Evolutionary conservation across 2,888 invertebrate species (phyloP).

Genomic region (Polyommatus iphigenia): DNA sequence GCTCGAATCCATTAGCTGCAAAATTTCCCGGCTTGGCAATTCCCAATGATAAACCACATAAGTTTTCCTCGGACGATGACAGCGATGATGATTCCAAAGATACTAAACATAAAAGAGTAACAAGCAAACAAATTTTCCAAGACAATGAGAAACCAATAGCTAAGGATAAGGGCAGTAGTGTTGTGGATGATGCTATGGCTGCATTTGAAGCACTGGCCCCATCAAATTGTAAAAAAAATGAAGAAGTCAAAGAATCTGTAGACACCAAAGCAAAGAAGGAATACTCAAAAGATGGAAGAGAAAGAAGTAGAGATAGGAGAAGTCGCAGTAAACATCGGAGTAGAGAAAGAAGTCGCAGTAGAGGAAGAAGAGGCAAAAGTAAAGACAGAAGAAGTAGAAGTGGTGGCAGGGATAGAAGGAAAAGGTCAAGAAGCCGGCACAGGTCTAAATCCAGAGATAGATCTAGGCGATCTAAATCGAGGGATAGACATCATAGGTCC

Average conservation of each 20-base stretch:
- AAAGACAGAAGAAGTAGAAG: slow-evolving; percentile 49
- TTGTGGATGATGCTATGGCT: slow-evolving; percentile 91
- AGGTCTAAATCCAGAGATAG: slow-evolving; percentile 53
- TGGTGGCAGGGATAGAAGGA: slow-evolving; percentile 47
- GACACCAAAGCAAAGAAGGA: slow-evolving; percentile 49
- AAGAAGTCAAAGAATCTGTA: slow-evolving; percentile 50
- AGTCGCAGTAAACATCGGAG: slow-evolving; percentile 46
- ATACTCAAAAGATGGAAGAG: slow-evolving; percentile 54
- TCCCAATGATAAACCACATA: slow-evolving; percentile 50
- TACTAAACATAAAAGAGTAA: slow-evolving; percentile 56
- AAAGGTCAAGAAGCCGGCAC: slow-evolving; percentile 53
- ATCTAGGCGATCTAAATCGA: slow-evolving; percentile 48
- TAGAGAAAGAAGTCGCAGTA: slow-evolving; percentile 46
- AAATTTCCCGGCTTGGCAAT: slow-evolving; percentile 85
- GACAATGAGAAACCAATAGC: slow-evolving; percentile 53
- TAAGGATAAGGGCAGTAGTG: slow-evolving; percentile 56
- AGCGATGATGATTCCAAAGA: slow-evolving; percentile 54
- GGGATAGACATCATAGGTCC: slow-evolving; percentile 45
- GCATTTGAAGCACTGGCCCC: slow-evolving; percentile 92
- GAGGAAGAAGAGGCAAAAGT: slow-evolving; percentile 47
- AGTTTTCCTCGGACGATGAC: slow-evolving; percentile 65
- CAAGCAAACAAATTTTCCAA: slow-evolving; percentile 70
- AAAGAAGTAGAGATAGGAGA: slow-evolving; percentile 49
- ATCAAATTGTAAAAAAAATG: slow-evolving; percentile 62
- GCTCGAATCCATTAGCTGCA: slow-evolving; percentile 79